Conservation (phyloP, 1,140 invertebrate species). For the Atta texana region DNA sequence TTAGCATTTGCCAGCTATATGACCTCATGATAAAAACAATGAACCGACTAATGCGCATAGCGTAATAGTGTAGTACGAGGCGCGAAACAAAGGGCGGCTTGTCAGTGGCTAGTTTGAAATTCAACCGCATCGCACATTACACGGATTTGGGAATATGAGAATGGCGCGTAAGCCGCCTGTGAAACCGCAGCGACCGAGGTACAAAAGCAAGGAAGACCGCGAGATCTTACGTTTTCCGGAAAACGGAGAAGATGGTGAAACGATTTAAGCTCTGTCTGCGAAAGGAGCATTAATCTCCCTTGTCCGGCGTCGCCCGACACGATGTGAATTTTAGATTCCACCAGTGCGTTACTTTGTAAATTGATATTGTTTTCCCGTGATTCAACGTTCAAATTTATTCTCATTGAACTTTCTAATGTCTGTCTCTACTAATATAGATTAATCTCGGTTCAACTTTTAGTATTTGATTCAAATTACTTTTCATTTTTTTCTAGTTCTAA, state of each 20-base stretch:
- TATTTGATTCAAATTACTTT: no score
- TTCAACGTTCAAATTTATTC: neutral
- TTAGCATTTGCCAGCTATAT: neutral
- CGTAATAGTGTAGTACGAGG: slow-evolving; percentile 61
- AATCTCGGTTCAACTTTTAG: no score
- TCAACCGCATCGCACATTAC: slow-evolving; percentile 67
- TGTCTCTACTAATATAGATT: no score
- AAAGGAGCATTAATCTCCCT: slow-evolving; percentile 9
- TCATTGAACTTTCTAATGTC: neutral
- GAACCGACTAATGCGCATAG: slow-evolving; percentile 57
- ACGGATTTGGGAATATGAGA: slow-evolving; percentile 65
- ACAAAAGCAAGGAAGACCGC: slow-evolving; percentile 44
- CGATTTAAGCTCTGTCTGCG: neutral
- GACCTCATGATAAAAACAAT: slow-evolving; percentile 63
- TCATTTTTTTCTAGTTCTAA: no score
- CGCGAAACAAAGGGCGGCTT: slow-evolving; percentile 67
- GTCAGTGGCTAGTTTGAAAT: slow-evolving; percentile 72
- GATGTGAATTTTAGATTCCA: neutral
- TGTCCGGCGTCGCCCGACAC: neutral
- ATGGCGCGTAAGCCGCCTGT: slow-evolving; percentile 55
- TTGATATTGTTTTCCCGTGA: slow-evolving; percentile 5
- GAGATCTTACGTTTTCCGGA: slow-evolving; percentile 51
- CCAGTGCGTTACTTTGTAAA: slow-evolving; percentile 10
- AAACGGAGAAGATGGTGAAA: slow-evolving; percentile 34
- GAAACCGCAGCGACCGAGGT: slow-evolving; percentile 26